Evolutionary conservation across 2,888 invertebrate species (phyloP), one percentile per base, ranked within the genome.

Genomic region (Scaptomyza cyrtandrae): DNA sequence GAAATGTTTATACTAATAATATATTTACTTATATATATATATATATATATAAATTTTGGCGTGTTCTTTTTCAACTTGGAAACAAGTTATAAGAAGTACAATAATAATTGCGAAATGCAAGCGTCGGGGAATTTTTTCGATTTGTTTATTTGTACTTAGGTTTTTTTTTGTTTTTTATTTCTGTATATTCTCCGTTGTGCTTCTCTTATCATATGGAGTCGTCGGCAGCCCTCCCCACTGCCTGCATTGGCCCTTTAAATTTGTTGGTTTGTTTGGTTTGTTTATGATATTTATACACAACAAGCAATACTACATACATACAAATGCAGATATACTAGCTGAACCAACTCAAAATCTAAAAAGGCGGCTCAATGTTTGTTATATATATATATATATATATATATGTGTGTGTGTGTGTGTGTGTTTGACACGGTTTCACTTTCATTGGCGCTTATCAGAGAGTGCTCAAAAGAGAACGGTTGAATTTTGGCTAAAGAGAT

Each of bases 401-500:
- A 4, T 6, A 6, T 29, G 19, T 45, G 13, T 41, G 19, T 60
- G 19, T 39, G n/a, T 52, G 45, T 14, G 39, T 24, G 57, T 57
- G 46, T 52, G 68, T 60, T 64, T 80, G 78, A 77, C 78, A 78
- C 69, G 69, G 78, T 80, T 78, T 78, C 80, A 80, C 80, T 78
- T 78, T 80, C 78, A 80, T 80, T 72, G 61, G 48, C 56, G 60
- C 80, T 78, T 78, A 78, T 78, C 78, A 80, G 48, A 39, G 27
- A 43, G 48, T 48, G 29, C 19, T 39, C 10, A 33, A 19, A 37
- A 19, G 33, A 50, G 64, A 29, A 58, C 35, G 56, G 37, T 67
- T 35, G 44, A 24, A 3, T 50, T 62, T 39, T 43, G 45, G 39
- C 46, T 39, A 14, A 57, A 0, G 19, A n/a, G 19, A 55, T 60